Evolutionary conservation across 2,113 vertebrate species (phyloP), one percentile per base, ranked within the genome.

Genomic region (Nannobrachium achirus): DNA sequence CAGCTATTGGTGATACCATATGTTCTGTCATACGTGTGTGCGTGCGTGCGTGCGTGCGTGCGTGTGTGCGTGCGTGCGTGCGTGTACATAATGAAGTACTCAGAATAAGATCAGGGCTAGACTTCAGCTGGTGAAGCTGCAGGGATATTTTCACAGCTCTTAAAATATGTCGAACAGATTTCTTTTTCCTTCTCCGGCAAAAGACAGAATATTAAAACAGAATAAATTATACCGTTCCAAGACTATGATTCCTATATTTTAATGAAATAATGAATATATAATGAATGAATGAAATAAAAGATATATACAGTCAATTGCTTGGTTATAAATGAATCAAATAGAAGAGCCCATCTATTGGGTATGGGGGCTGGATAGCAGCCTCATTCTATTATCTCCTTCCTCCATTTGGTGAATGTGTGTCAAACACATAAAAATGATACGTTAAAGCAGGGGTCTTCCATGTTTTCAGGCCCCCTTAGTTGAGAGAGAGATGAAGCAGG

Each of bases 1-100:
- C 84, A 87, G 81, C 86, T 82, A 82, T 62, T 75, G 81, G 76
- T 74, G 66, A 57, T 70, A 66, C 86, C 84, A 88, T 89, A 87
- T 88, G 86, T 81, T 71, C 73, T 84, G 49, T 75, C 57, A 69
- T 66, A 58, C 76, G 5, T 48, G n/a, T 48, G n/a, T 33, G 25
- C 25, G 3, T 4, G 1, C 14, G 20, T 4, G 20, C 20, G 20
- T 25, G 14, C 14, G 16, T n/a, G 14, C 16, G 14, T 49, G 46
- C 15, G 46, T n/a, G 46, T 13, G 1, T 13, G 46, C 15, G 46
- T 49, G 46, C 15, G 13, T n/a, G 46, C 15, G 3, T 33, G 10
- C 15, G 10, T 3, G 46, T 4, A 76, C 39, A 59, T 71, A 33
- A 25, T 73, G 50, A 77, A 56, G 50, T 74, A 53, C 52, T 13